A percentile compares a stretch with the other conserved stretches of the same genome.
Conservation (phyloP, 2,113 vertebrate genomes). For the Podarcis cretensis region DNA sequence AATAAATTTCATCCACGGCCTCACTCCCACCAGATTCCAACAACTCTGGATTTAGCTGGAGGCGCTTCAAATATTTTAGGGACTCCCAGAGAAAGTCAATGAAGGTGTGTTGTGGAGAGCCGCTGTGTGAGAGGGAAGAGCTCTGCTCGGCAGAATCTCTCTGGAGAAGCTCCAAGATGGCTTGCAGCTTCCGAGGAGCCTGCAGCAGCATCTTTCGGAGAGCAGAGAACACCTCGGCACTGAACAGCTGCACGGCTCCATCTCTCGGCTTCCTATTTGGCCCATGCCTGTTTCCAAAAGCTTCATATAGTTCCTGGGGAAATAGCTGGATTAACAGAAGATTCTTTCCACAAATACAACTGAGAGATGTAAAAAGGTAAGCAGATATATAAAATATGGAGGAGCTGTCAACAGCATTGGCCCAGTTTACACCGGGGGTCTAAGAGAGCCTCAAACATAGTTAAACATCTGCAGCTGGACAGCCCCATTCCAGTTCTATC, state of each 20-base stretch:
- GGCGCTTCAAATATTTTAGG: conserved; percentile 65
- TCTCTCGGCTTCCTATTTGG: conserved; percentile 57
- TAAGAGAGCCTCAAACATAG: neutral
- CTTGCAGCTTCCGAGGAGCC: conserved; percentile 80
- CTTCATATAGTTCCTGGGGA: conserved; percentile 84
- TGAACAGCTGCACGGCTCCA: conserved; percentile 64
- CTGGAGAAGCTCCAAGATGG: conserved; percentile 84
- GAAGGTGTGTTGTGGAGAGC: conserved; percentile 79
- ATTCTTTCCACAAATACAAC: neutral
- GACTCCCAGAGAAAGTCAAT: conserved; percentile 82
- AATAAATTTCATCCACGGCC: conserved; percentile 79
- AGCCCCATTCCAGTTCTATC: neutral
- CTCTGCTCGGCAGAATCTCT: conserved; percentile 25
- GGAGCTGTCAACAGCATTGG: neutral
- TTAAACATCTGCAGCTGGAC: neutral
- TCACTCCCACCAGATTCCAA: conserved; percentile 49
- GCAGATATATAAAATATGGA: neutral
- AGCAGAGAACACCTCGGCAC: conserved; percentile 75
- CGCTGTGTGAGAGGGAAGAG: conserved; percentile 30
- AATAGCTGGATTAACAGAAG: conserved; percentile 32
- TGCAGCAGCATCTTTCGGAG: conserved; percentile 80
- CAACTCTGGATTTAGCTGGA: conserved; percentile 53
- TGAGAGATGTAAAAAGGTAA: conserved; percentile 21
- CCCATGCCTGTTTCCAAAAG: conserved; percentile 70
- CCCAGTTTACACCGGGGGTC: neutral